These are phyloP conservation scores for Lasius platythorax DNA, from an alignment of 2,888 invertebrate genomes.

Conservation along the genomic window DNA sequence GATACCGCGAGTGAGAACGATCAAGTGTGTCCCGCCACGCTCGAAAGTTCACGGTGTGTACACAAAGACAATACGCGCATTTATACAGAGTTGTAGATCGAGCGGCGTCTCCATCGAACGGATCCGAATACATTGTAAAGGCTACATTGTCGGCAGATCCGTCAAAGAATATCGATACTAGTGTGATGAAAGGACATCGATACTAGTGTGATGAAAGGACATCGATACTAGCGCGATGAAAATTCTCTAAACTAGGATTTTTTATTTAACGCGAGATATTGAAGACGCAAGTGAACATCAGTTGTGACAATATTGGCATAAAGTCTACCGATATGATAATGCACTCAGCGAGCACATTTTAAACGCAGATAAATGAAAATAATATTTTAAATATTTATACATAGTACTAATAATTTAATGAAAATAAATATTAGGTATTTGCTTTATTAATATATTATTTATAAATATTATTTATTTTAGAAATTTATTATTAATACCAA, in stretches of 20 bases:
- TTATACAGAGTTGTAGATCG: slow-evolving; percentile 19
- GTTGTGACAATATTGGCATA: background rate
- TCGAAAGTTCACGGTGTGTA: slow-evolving; percentile 37
- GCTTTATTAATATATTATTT: no score
- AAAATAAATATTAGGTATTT: background rate
- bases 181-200: slow-evolving; percentile 13
- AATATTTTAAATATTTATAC: background rate
- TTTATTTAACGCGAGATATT: slow-evolving; percentile 30
- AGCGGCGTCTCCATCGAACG: slow-evolving; percentile 1
- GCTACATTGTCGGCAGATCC: background rate
- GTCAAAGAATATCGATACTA: slow-evolving; percentile 26
- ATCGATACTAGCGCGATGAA: slow-evolving; percentile 27
- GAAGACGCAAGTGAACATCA: slow-evolving; percentile 16
- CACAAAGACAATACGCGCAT: slow-evolving; percentile 34
- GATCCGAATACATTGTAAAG: slow-evolving; percentile 1
- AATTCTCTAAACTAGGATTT: slow-evolving; percentile 4
- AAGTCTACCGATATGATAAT: background rate
- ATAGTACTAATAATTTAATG: background rate
- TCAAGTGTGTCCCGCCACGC: slow-evolving; percentile 34
- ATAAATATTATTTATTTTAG: no score
- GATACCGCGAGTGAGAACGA: slow-evolving; percentile 43
- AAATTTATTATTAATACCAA: no score
- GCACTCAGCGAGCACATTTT: background rate
- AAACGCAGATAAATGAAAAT: background rate
- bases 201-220: slow-evolving; percentile 19